phyloP scores from a whole-genome alignment of 2,797 vertebrate genomes.

The Enteromius trimaculatus region DNA sequence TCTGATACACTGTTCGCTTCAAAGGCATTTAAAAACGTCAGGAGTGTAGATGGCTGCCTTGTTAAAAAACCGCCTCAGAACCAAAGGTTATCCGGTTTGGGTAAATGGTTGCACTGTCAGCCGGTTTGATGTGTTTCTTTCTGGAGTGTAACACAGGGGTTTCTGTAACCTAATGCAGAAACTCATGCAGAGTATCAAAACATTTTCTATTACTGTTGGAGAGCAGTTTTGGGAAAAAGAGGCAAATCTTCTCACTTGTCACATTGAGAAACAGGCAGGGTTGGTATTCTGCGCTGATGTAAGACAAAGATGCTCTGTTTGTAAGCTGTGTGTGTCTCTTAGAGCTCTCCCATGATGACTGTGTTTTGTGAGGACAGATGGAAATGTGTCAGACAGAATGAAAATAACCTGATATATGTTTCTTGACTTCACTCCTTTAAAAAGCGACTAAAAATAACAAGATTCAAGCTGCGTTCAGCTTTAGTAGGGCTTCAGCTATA shows the following conservation, averaged over 20 bases:
- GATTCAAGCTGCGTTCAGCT: neutral
- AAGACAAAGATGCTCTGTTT: conserved; percentile 58
- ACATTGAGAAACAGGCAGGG: conserved; percentile 23
- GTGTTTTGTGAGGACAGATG: conserved; percentile 60
- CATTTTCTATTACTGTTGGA: conserved; percentile 67
- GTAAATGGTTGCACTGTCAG: conserved; percentile 47
- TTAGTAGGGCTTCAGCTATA: neutral
- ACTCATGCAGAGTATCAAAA: conserved; percentile 25
- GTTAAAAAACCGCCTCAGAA: conserved; percentile 35
- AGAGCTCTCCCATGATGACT: conserved; percentile 46
- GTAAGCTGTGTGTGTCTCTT: conserved; percentile 21
- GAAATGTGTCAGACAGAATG: conserved; percentile 71
- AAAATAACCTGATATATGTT: conserved; percentile 55
- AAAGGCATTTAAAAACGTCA: conserved; percentile 23
- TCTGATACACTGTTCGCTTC: conserved; percentile 6
- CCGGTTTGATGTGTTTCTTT: conserved; percentile 33
- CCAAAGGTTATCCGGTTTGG: conserved; percentile 43
- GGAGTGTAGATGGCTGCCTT: conserved; percentile 16
- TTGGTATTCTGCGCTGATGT: conserved; percentile 34
- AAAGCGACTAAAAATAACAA: neutral
- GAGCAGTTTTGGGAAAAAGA: conserved; percentile 51
- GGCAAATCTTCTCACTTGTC: conserved; percentile 30
- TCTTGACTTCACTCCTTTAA: conserved; percentile 31
- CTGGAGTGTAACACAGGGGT: conserved; percentile 31
- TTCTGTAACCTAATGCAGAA: conserved; percentile 40